Base-by-base conservation (phyloP, 2,113 vertebrate genomes). In the Okapia johnstoni region DNA sequence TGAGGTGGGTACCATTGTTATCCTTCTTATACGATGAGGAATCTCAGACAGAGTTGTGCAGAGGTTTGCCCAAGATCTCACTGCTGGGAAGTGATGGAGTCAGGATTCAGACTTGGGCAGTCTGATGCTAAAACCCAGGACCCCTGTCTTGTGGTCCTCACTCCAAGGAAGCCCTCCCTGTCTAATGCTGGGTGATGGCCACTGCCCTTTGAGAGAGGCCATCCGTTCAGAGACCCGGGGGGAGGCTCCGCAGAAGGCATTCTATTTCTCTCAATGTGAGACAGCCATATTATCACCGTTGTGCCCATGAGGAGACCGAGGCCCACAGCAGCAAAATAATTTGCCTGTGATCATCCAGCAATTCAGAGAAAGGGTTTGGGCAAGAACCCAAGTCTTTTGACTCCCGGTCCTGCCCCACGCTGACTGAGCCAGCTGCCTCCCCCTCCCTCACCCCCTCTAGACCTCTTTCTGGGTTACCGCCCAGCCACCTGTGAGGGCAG, bases 221-320 rank as follows among this genome's bases (percentile, higher is more conserved):
- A 19, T 55, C 36, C 60, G 28, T 88, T 80, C 60, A 77, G 76
- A 90, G 88, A 40, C 73, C 21, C 21, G 21, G 48, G 21, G 48
- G 52, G 63, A 88, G 84, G 73, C 66, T 54, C 28, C 1, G 1
- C 3, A 23, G 25, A 85, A 54, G 46, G 33, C 26, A 3, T 83
- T 13, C 36, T 48, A 52, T 96, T n/a, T 54, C 54, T 48, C 25
- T 76, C 60, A 63, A 0, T 15, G 8, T n/a, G 40, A 14, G 26
- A 19, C 43, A 57, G 23, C 19, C 28, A 15, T 25, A 54, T 36
- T 21, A 48, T 52, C 14, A 28, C 81, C 66, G 70, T 46, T n/a
- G 81, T 54, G 54, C 23, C 85, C 79, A 70, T 25, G 58, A 88
- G 40, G 70, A 87, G 79, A 90, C 55, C 8, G 93, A 93, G 58